phyloP scores from a whole-genome alignment of 2,113 vertebrate genomes.

The Chiloscyllium plagiosum region DNA sequence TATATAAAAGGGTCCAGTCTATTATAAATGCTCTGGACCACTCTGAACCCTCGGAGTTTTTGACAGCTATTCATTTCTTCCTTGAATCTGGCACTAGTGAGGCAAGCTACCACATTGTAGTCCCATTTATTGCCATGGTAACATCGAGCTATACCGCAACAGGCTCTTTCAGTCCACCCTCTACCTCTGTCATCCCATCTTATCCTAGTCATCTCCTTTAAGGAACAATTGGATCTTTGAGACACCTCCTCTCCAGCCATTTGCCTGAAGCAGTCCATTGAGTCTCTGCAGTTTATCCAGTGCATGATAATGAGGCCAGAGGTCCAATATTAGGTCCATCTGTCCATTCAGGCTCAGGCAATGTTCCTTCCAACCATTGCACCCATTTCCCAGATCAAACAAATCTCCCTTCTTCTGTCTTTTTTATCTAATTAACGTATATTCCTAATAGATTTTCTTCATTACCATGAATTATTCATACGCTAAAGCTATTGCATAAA shows the following conservation, averaged over 20 bases:
- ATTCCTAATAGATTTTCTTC: background rate
- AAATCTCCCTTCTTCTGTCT: background rate
- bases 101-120: background rate
- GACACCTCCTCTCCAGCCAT: background rate
- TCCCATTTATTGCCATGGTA: background rate
- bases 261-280: background rate
- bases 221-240: background rate
- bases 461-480: slow-evolving; percentile 7
- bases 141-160: too few relatives aligned
- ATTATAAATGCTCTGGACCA: background rate
- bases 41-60: background rate
- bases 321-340: background rate
- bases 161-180: background rate
- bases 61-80: background rate
- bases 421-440: background rate
- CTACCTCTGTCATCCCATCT: background rate
- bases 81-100: background rate
- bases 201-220: background rate
- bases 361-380: background rate
- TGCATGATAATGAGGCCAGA: background rate
- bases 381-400: background rate
- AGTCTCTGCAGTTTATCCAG: background rate
- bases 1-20: too few relatives aligned
- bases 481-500: slow-evolving; percentile 3
- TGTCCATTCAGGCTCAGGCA: background rate